Base-by-base conservation (phyloP, 2,888 invertebrate species). In the Rotaria macrura region DNA sequence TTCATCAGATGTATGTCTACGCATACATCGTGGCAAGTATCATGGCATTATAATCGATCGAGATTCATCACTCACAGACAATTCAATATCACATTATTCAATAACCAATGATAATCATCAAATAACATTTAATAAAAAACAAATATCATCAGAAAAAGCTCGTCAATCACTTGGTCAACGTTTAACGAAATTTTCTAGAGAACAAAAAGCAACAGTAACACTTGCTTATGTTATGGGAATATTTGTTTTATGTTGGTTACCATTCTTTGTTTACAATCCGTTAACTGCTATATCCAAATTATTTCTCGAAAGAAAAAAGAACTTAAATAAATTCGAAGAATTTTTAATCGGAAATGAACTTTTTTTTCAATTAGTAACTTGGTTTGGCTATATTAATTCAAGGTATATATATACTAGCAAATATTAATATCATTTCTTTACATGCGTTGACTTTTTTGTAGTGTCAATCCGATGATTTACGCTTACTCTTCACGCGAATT, bases 1-100 rank as follows among this genome's bases (percentile, higher is more conserved):
- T 12, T 52, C 83, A 34, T 79, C 86, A 25, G 79, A 79, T 43
- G 72, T 86, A 49, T 84, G 52, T 40, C 34, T 97, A 88, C 93
- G 97, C 87, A 97, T 97, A 88, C 97, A 97, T 91, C 93, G 97
- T 84, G 97, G 97, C 43, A 96, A 96, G 23, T 79, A 84, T 84
- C 85, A 52, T 54, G 79, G 79, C 43, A 1, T 79, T n/a, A 3
- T 1, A 34, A 14, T 3, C 38, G 43, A 40, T 43, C 3, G 79
- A 25, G 79, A 79, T 4, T 79, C 43, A 79, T 43, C 79, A 43
- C 20, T 20, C 25, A 43, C 43, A 40, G 79, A 79, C 25, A 43
- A 40, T 43, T 79, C 79, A 38, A 1, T 79, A 43, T 79, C 79
- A 43, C 43, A n/a, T 43, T 1, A 17, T 25, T 79, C 79, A 79